Conservation (phyloP, 2,113 vertebrate genomes). For the Tragelaphus strepsiceros region DNA sequence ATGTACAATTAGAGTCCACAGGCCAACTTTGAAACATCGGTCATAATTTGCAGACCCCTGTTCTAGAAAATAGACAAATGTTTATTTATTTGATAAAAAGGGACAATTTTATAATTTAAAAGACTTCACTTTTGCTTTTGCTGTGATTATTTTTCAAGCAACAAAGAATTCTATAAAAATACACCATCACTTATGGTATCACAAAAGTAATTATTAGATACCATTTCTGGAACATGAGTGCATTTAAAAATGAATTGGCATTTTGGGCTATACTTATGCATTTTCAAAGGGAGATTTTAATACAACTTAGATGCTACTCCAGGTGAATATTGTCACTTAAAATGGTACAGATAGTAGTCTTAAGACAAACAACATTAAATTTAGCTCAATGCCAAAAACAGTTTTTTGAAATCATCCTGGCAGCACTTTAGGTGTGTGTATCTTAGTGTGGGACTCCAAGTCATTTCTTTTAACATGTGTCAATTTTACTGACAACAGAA, state of each 20-base stretch:
- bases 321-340: slow-evolving; percentile 67
- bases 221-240: not conserved
- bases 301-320: slow-evolving; percentile 45
- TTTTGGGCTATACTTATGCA: slow-evolving; percentile 48
- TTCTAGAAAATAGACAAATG: slow-evolving; percentile 10
- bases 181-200: not conserved
- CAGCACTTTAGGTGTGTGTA: not conserved
- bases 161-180: not conserved
- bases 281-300: slow-evolving; percentile 71
- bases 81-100: not conserved
- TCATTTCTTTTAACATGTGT: slow-evolving; percentile 47
- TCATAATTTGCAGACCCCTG: not conserved
- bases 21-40: not conserved
- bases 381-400: slow-evolving; percentile 56
- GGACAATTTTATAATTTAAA: not conserved
- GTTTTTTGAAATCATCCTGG: slow-evolving; percentile 64
- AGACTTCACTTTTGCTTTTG: not conserved
- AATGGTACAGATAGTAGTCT: slow-evolving; percentile 61
- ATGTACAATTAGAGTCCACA: accelerated
- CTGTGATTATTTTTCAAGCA: not conserved
- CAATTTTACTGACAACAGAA: slow-evolving; percentile 56
- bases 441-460: slow-evolving; percentile 45
- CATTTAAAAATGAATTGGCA: slow-evolving; percentile 55
- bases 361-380: slow-evolving; percentile 68
- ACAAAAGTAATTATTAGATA: slow-evolving; percentile 31